Percentiles rank a stretch among this genome's conserved stretches.
Conservation (phyloP, 2,888 invertebrate species). For the Callimorpha dominula region DNA sequence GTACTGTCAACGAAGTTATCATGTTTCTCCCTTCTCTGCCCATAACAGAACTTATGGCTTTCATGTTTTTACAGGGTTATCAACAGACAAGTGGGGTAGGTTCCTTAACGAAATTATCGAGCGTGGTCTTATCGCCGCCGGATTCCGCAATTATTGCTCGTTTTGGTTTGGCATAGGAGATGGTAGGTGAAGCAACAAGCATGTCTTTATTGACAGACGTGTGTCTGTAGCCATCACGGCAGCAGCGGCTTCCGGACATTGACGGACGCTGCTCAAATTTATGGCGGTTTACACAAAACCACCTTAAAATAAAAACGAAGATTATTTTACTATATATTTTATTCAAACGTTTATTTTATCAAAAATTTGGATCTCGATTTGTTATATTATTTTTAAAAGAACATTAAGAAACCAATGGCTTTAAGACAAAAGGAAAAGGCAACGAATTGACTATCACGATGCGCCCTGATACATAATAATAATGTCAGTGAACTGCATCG, state of each 20-base stretch:
- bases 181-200: background rate
- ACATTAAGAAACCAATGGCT: background rate
- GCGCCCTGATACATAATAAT: constrained; percentile 21
- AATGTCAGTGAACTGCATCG: constrained; percentile 24
- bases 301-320: background rate
- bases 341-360: background rate
- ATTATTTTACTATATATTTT: no score
- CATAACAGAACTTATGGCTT: background rate
- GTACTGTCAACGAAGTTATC: background rate
- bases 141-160: background rate
- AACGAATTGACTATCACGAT: constrained; percentile 16
- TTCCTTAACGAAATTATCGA: background rate
- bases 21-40: background rate
- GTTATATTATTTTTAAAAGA: background rate
- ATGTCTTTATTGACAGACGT: background rate
- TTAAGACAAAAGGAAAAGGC: constrained; percentile 18
- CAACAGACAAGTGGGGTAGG: background rate
- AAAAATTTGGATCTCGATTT: no score
- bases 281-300: background rate
- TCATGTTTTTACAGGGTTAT: background rate
- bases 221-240: background rate
- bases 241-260: background rate
- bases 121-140: background rate
- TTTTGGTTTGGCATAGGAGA: background rate
- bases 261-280: no score